phyloP scores from a whole-genome alignment of 2,888 invertebrate genomes.

The Conistra vaccinii region DNA sequence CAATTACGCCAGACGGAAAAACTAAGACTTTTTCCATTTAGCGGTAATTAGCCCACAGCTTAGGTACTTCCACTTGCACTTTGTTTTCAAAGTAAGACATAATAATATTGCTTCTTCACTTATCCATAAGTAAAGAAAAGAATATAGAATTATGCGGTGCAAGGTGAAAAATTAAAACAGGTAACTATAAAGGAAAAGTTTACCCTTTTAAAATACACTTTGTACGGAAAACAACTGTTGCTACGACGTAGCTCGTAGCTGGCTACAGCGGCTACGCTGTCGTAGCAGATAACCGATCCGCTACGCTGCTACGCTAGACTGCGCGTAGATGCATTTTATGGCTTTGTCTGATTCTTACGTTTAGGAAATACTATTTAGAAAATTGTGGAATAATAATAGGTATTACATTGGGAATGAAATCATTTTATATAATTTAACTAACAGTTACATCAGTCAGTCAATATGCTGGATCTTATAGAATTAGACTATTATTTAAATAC shows the following conservation, averaged over 20 bases:
- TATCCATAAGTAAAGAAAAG: conserved; percentile 9
- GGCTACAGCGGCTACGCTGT: conserved; percentile 18
- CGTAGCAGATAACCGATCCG: conserved; percentile 27
- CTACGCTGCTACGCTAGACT: conserved; percentile 20
- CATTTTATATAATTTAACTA: too few species aligned
- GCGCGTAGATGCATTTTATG: conserved; percentile 1
- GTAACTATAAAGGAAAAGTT: conserved; percentile 18
- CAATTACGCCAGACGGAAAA: conserved; percentile 6
- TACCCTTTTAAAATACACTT: conserved; percentile 24
- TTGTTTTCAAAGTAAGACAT: conserved; percentile 20
- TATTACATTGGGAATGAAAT: too few species aligned
- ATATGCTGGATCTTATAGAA: background rate
- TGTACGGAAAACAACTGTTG: conserved; percentile 28
- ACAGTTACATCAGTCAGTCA: background rate
- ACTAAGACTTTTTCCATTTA: background rate
- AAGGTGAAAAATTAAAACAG: conserved; percentile 25
- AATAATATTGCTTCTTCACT: conserved; percentile 7
- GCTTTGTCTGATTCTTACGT: background rate
- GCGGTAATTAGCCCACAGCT: conserved; percentile 24
- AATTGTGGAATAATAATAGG: background rate
- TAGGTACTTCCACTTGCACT: conserved; percentile 10
- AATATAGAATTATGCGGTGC: background rate
- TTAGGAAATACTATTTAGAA: background rate
- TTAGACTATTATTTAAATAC: background rate
- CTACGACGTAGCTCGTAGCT: conserved; percentile 43